A percentile compares a stretch with the other conserved stretches of the same genome.
These are phyloP conservation scores for Eumeta japonica DNA, from an alignment of 1,140 invertebrate genomes.

Conservation along the genomic window DNA sequence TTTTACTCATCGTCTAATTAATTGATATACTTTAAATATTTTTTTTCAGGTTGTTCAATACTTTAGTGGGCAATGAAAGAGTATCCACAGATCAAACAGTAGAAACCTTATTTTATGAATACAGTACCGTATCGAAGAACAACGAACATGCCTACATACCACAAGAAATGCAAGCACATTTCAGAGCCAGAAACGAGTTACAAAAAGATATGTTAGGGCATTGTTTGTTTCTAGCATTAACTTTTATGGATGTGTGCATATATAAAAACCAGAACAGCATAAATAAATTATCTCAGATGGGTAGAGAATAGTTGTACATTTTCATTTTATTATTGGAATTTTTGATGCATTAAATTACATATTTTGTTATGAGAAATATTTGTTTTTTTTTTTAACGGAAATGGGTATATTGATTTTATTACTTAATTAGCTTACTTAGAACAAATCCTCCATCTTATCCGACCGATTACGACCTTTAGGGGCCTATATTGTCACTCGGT, in stretches of 20 bases:
- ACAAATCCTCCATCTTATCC: too few species aligned
- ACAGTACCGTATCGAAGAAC: conserved; percentile 7
- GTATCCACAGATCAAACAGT: conserved; percentile 48
- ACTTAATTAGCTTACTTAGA: too few species aligned
- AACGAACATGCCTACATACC: conserved; percentile 24
- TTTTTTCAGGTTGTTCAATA: conserved; percentile 41
- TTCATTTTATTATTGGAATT: too few species aligned
- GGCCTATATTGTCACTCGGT: too few species aligned
- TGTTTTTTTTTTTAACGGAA: too few species aligned
- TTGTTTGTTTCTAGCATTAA: conserved; percentile 37
- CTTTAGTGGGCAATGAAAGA: conserved; percentile 44
- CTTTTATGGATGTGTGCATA: conserved; percentile 53
- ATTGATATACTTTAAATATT: conserved; percentile 2
- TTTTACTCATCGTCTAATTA: too few species aligned
- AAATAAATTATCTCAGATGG: conserved; percentile 25
- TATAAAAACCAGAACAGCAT: conserved; percentile 39
- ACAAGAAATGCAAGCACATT: conserved; percentile 23
- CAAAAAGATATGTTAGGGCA: conserved; percentile 47
- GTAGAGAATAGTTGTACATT: too few species aligned
- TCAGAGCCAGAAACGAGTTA: conserved; percentile 31
- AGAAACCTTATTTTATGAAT: conserved; percentile 28
- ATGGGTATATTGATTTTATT: too few species aligned
- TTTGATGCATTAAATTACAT: too few species aligned
- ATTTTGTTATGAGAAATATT: too few species aligned
- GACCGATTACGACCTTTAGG: too few species aligned